These are phyloP conservation scores for Ctenopoma kingsleyae DNA, from an alignment of 2,797 vertebrate genomes.

Conservation along the genomic window DNA sequence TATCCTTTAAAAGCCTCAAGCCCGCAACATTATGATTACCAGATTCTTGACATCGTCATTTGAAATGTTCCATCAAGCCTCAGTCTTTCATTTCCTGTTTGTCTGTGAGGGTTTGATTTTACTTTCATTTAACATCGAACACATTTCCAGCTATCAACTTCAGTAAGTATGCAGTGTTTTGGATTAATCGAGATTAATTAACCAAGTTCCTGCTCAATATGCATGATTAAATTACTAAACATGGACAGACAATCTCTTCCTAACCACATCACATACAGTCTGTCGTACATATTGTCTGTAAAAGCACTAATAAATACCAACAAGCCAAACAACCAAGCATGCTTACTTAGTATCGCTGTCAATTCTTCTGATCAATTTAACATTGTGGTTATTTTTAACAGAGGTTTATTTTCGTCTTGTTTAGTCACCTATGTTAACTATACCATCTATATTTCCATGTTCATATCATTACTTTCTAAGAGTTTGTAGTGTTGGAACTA, in stretches of 20 bases:
- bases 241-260: too few relatives aligned
- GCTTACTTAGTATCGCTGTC: too few relatives aligned
- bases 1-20: not conserved
- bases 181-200: not conserved
- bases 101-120: slow-evolving; percentile 3
- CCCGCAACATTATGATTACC: not conserved
- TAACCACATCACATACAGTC: too few relatives aligned
- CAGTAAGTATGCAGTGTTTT: not conserved
- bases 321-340: too few relatives aligned
- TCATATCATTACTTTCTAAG: not conserved
- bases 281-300: too few relatives aligned
- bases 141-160: too few relatives aligned
- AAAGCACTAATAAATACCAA: too few relatives aligned
- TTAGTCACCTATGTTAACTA: not conserved
- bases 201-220: too few relatives aligned
- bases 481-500: too few relatives aligned
- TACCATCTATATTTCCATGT: not conserved
- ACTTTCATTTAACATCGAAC: slow-evolving; percentile 41
- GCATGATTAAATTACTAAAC: too few relatives aligned
- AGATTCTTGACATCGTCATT: slow-evolving; percentile 16
- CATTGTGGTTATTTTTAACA: not conserved
- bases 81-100: slow-evolving; percentile 59
- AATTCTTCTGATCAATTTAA: not conserved
- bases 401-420: not conserved
- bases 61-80: slow-evolving; percentile 23